phyloP scores from a whole-genome alignment of 1,140 invertebrate species.

The Linepithema humile region DNA sequence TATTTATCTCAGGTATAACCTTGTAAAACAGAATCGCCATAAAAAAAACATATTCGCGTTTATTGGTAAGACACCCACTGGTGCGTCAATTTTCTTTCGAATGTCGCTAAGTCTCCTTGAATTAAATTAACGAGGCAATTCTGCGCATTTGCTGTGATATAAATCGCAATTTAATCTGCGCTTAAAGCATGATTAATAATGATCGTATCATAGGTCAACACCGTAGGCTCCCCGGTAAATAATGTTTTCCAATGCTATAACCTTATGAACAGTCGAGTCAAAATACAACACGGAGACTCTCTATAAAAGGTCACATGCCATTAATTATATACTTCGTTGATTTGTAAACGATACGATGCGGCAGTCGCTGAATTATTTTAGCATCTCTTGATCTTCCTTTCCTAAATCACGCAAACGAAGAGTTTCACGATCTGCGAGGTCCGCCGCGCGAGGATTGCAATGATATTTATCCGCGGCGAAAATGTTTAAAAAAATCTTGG shows the following conservation, averaged over 20 bases:
- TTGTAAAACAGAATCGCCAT: not conserved
- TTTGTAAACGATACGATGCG: conserved; percentile 8
- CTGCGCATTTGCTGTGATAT: not conserved
- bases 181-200: conserved; percentile 45
- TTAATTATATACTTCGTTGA: conserved; percentile 37
- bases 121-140: conserved; percentile 36
- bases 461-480: not conserved
- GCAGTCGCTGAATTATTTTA: conserved; percentile 32
- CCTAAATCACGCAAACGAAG: conserved; percentile 25
- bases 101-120: conserved; percentile 64
- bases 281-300: not conserved
- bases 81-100: conserved; percentile 49
- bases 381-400: not conserved
- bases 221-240: conserved; percentile 12
- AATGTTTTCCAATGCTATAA: conserved; percentile 47
- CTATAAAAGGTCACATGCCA: conserved; percentile 15
- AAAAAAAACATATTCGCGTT: not conserved
- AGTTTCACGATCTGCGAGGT: not conserved
- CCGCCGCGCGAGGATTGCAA: not conserved
- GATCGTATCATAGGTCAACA: conserved; percentile 31
- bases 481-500: not conserved
- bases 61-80: conserved; percentile 8
- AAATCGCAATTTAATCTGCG: conserved; percentile 54
- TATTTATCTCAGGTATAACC: too few species aligned
- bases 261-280: conserved; percentile 4